Conservation (phyloP, 2,888 invertebrate genomes). For the Acleris emargana region DNA sequence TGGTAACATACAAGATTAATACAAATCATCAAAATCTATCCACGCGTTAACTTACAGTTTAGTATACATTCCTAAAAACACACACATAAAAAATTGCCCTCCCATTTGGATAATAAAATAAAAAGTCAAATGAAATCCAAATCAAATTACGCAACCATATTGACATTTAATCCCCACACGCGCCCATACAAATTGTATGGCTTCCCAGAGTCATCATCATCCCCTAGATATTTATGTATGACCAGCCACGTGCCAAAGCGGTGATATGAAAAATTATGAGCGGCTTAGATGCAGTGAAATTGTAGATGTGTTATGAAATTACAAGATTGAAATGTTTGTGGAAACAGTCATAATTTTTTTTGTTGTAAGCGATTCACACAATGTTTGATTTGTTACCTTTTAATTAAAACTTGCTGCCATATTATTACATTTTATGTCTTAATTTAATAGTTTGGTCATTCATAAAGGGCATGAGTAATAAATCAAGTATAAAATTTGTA, state of each 20-base stretch:
- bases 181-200: slow-evolving; percentile 16
- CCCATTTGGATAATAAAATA: no score
- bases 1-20: no score
- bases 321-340: neutral
- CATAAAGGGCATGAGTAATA: no score
- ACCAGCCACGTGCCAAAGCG: slow-evolving; percentile 4
- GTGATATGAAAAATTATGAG: neutral
- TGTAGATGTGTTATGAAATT: neutral
- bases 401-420: no score
- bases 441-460: no score
- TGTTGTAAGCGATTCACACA: neutral
- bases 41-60: no score
- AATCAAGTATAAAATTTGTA: no score
- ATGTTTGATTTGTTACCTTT: no score
- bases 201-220: slow-evolving; percentile 7
- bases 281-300: neutral
- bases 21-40: no score
- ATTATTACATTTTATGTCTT: no score
- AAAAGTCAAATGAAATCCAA: neutral
- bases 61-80: no score
- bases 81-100: no score
- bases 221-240: neutral
- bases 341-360: neutral
- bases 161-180: slow-evolving; percentile 8
- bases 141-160: slow-evolving; percentile 7